Base-by-base conservation (phyloP, 2,113 vertebrate genomes). In the Sclerurus mexicanus region DNA sequence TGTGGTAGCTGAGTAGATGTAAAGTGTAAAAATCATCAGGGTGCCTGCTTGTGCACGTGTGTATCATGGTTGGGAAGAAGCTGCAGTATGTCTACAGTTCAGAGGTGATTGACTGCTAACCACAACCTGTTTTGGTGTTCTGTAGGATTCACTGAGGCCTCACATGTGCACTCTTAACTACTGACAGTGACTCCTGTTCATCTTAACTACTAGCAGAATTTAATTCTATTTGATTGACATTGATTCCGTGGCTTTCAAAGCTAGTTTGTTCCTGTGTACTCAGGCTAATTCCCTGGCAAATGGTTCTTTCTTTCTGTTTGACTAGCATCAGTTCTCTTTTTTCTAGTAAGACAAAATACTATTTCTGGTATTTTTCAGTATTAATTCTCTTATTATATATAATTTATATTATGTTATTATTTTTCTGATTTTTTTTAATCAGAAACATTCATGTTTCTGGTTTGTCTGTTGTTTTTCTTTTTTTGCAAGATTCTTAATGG, bases 61-160 rank as follows among this genome's bases (percentile, higher is more conserved):
- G 2, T 31, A 5, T 42, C 7, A 2, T 20, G 10, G 30, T 20
- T 73, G 24, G 33, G 40, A 55, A 27, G 74, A 68, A 80, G 44
- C 33, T 92, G 55, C 27, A 44, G 24, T 35, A 17, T 19, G 11
- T 25, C 44, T 23, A 5, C 24, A 40, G 8, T 16, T 60, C 14
- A 10, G 42, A 49, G 22, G 52, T 1, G 1, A 59, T 39, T 0
- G 0, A 2, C 33, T 87, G 77, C 56, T 58, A 73, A 53, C 40
- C 11, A 7, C 21, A 52, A 3, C 17, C 7, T n/a, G 7, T 33
- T 73, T 50, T 1, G 0, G 63, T 64, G 53, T 23, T 84, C 33
- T 86, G 9, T 39, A 60, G 35, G 25, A 21, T 40, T 87, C 42
- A 37, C 23, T 30, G 35, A 53, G 23, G 11, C 22, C 62, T 60